These are phyloP conservation scores for Malachius bipustulatus DNA, from an alignment of 2,888 invertebrate species.

Conservation along the genomic window DNA sequence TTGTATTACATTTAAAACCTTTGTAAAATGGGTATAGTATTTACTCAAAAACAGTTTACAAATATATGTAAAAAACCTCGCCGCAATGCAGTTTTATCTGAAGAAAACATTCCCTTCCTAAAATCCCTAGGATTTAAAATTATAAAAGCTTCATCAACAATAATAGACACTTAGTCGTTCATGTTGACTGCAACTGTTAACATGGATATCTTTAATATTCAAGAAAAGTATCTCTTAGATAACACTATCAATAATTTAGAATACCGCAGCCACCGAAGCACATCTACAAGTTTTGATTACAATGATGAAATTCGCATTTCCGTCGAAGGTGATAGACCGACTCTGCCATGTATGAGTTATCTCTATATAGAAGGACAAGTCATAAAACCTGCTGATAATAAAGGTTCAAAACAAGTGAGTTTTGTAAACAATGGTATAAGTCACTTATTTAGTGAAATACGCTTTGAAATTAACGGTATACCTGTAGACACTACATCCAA, in stretches of 20 bases:
- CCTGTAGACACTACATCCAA: constrained; percentile 27
- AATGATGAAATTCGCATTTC: constrained; percentile 29
- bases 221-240: constrained; percentile 16
- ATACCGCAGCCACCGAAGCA: constrained; percentile 24
- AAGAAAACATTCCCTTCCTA: no score
- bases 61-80: no score
- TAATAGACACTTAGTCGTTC: no score
- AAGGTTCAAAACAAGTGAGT: neutral
- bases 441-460: constrained; percentile 20
- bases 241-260: constrained; percentile 20
- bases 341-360: constrained; percentile 23
- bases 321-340: constrained; percentile 25
- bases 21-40: neutral
- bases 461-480: constrained; percentile 29
- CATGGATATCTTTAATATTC: constrained; percentile 18
- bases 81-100: no score
- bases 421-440: constrained; percentile 11
- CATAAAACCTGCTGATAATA: neutral
- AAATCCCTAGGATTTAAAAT: no score
- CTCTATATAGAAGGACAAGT: constrained; percentile 18
- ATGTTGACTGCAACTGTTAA: no score
- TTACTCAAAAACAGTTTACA: neutral
- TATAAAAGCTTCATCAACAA: no score
- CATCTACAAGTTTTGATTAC: constrained; percentile 20
- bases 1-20: constrained; percentile 5